These are phyloP conservation scores for Ondatra zibethicus DNA, from an alignment of 2,113 vertebrate genomes.

Conservation along the genomic window DNA sequence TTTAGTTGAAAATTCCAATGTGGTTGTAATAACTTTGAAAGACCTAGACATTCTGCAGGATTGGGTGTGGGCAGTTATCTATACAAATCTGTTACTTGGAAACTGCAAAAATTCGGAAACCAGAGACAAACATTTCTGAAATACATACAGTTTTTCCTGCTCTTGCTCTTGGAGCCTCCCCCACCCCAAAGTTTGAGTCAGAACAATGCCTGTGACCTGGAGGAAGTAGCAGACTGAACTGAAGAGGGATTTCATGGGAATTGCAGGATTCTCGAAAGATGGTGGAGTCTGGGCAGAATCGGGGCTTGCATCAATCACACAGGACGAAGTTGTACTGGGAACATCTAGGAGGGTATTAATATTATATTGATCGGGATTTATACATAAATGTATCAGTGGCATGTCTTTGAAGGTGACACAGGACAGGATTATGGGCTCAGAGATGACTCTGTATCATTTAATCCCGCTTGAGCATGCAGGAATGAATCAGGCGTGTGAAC, in stretches of 20 bases:
- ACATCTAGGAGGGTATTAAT: neutral
- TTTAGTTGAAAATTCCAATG: neutral
- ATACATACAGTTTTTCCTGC: neutral
- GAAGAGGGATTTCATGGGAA: neutral
- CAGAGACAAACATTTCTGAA: neutral
- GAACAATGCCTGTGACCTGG: neutral
- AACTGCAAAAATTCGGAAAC: neutral
- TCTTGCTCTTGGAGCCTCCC: neutral
- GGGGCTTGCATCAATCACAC: neutral
- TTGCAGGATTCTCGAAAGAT: neutral
- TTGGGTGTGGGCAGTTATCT: neutral
- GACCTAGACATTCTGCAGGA: neutral
- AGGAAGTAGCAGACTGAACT: neutral
- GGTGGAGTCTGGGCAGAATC: neutral
- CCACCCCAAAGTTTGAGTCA: neutral
- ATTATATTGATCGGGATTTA: neutral
- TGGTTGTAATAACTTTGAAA: neutral
- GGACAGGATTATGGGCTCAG: neutral
- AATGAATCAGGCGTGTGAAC: slow-evolving; percentile 59
- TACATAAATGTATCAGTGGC: neutral
- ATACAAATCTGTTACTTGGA: neutral
- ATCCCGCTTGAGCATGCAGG: neutral
- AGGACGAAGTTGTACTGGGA: neutral
- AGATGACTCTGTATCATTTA: slow-evolving; percentile 2
- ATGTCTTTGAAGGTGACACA: slow-evolving; percentile 52